Percentiles rank a stretch among this genome's conserved stretches.
Conservation (phyloP, 2,888 invertebrate species). For the Stenichneumon culpator region DNA sequence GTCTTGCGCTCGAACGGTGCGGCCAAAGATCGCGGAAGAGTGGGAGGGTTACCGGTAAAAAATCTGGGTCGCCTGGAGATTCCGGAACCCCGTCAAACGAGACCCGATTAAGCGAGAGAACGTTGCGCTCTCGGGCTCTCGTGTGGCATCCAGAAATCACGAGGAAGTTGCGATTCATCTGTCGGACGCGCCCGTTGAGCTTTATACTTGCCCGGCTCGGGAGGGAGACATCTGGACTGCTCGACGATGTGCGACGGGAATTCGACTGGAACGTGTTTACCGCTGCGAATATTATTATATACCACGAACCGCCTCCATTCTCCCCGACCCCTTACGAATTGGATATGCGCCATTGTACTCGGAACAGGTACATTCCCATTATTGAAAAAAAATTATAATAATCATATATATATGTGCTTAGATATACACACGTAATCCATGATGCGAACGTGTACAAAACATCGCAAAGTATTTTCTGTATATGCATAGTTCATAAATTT, state of each 20-base stretch:
- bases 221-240: conserved; percentile 17
- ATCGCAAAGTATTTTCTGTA: no score
- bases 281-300: conserved; percentile 40
- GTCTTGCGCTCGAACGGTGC: conserved; percentile 37
- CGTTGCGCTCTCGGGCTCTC: conserved; percentile 67
- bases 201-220: not conserved
- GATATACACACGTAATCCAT: no score
- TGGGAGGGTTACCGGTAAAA: conserved; percentile 30
- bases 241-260: conserved; percentile 57
- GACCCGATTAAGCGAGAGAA: conserved; percentile 80
- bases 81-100: conserved; percentile 75
- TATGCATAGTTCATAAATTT: no score
- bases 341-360: conserved; percentile 39
- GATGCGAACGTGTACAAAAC: no score
- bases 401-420: no score
- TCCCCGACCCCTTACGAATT: conserved; percentile 26
- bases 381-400: not conserved
- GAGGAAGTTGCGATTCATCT: conserved; percentile 40
- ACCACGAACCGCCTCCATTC: not conserved
- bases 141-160: conserved; percentile 70
- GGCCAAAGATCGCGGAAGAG: conserved; percentile 29
- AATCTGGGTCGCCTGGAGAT: conserved; percentile 50
- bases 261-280: conserved; percentile 34
- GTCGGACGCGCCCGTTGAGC: conserved; percentile 32
- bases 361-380: not conserved